phyloP scores from a whole-genome alignment of 2,888 invertebrate genomes.

The Synanthedon vespiformis region DNA sequence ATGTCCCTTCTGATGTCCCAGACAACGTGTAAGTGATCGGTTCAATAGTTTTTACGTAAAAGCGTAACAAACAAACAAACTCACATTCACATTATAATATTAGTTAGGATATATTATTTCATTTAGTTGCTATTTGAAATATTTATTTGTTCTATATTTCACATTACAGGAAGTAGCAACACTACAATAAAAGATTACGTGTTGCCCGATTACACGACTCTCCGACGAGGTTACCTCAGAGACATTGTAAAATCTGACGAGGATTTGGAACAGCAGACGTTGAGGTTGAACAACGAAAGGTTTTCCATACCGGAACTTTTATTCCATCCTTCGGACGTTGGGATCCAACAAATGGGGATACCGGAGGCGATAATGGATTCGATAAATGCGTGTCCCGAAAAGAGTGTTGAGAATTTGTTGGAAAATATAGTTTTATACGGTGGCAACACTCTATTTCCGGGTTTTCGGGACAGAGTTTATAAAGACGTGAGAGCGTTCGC shows the following conservation, averaged over 20 bases:
- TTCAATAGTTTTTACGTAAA: too few species aligned
- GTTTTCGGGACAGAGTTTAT: conserved; percentile 77
- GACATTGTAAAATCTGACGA: conserved; percentile 48
- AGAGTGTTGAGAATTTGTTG: conserved; percentile 81
- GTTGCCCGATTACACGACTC: conserved; percentile 93
- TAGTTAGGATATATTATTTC: too few species aligned
- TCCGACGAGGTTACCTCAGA: conserved; percentile 80
- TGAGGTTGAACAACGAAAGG: conserved; percentile 92
- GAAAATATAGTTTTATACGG: conserved; percentile 90
- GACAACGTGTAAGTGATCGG: too few species aligned
- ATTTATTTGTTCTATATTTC: too few species aligned
- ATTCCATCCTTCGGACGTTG: conserved; percentile 95
- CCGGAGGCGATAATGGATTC: conserved; percentile 87
- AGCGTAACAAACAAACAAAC: too few species aligned
- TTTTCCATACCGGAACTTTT: conserved; percentile 95
- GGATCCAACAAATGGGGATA: conserved; percentile 92
- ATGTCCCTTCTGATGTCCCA: too few species aligned
- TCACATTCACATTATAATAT: too few species aligned
- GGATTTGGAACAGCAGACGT: conserved; percentile 77
- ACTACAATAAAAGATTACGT: conserved; percentile 90
- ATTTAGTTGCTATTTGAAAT: too few species aligned
- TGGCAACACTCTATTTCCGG: conserved; percentile 82
- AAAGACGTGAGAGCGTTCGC: conserved; percentile 83
- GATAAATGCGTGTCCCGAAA: conserved; percentile 79
- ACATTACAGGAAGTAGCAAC: conserved; percentile 66